Conservation (phyloP, 35 echinoderm and acorn worm species). For the Apostichopus parvimensis region DNA sequence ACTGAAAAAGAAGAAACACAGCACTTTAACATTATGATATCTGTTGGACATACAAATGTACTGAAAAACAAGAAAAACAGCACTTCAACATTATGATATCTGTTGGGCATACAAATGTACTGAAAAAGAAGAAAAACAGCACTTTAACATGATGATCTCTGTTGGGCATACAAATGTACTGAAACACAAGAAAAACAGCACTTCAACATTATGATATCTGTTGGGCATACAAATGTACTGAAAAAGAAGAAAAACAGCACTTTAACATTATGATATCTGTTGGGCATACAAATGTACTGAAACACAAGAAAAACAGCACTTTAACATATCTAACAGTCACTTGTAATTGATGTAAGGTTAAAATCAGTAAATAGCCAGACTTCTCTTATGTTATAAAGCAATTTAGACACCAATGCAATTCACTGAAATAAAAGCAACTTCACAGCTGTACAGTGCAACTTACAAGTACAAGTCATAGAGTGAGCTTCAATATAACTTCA, state of each 20-base stretch:
- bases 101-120: slow-evolving; percentile 98
- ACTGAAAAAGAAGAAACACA: slow-evolving; percentile 51
- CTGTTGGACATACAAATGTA: slow-evolving; percentile 97
- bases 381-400: no score
- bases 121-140: slow-evolving; percentile 36
- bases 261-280: slow-evolving; percentile 77
- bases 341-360: no score
- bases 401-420: no score
- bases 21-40: slow-evolving; percentile 62
- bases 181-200: background rate
- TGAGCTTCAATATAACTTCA: no score
- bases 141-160: slow-evolving; percentile 66
- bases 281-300: slow-evolving; percentile 95
- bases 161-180: slow-evolving; percentile 99
- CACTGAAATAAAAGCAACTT: no score
- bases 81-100: slow-evolving; percentile 65
- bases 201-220: no score
- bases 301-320: slow-evolving; percentile 16
- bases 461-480: no score
- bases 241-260: background rate
- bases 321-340: no score
- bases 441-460: no score
- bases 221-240: no score
- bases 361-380: no score
- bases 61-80: slow-evolving; percentile 49